These are phyloP conservation scores for Myrmophylax atrothorax DNA, from an alignment of 2,113 vertebrate species.

Conservation along the genomic window DNA sequence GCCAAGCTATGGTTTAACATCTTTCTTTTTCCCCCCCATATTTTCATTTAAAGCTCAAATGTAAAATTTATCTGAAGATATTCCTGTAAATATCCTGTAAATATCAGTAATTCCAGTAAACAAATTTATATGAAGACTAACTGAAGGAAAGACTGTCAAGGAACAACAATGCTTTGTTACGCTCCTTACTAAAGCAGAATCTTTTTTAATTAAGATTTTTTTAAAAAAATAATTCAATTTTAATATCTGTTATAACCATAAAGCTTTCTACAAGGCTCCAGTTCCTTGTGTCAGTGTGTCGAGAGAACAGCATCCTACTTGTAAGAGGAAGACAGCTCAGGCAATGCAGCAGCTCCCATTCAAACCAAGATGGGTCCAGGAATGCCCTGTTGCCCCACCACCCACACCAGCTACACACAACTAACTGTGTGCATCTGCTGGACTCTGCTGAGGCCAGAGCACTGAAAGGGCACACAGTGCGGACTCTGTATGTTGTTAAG, in stretches of 20 bases:
- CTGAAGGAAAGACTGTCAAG: background rate
- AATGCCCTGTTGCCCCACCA: background rate
- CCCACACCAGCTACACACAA: background rate
- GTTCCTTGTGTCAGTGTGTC: background rate
- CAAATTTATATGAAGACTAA: background rate
- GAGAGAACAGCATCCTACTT: background rate
- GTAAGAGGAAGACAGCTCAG: background rate
- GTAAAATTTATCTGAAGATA: background rate
- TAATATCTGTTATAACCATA: background rate
- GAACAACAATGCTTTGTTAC: background rate
- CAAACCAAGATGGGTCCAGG: background rate
- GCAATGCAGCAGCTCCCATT: background rate
- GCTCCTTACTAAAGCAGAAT: background rate
- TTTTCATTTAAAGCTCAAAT: background rate
- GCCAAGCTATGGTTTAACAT: background rate
- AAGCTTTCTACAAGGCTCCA: background rate
- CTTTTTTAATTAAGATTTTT: background rate
- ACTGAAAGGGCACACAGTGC: accelerated
- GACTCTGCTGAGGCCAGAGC: background rate
- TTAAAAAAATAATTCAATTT: background rate
- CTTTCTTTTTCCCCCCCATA: background rate
- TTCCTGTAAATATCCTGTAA: too few species aligned
- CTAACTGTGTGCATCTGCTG: background rate
- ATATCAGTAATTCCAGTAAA: too few species aligned
- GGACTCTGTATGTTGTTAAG: accelerated